Evolutionary conservation across 2,113 vertebrate genomes (phyloP).

Genomic region (Malurus cyaneus): DNA sequence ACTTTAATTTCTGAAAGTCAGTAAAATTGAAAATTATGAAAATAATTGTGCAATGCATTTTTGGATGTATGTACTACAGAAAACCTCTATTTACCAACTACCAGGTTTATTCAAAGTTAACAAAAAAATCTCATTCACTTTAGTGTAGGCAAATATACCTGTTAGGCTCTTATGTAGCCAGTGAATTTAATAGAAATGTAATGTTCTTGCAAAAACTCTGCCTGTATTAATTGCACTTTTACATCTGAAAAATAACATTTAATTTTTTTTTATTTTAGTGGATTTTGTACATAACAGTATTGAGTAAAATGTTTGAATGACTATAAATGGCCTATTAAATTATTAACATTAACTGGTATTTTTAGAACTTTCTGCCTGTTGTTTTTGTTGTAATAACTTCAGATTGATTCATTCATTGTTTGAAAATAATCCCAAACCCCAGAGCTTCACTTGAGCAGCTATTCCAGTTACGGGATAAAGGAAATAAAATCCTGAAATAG

Average conservation of each 20-base stretch:
- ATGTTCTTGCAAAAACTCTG: constrained; percentile 3
- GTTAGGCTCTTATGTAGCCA: background rate
- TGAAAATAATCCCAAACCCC: constrained; percentile 13
- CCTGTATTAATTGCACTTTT: constrained; percentile 56
- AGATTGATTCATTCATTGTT: background rate
- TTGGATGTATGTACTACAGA: constrained; percentile 13
- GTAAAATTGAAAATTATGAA: constrained; percentile 46
- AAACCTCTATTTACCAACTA: constrained; percentile 5
- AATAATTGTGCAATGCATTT: constrained; percentile 34
- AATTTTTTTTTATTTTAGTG: constrained; percentile 31
- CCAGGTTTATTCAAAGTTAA: constrained; percentile 22
- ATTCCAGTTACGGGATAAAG: background rate
- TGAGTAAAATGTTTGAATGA: constrained; percentile 34
- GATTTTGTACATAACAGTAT: constrained; percentile 42
- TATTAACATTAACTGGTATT: background rate
- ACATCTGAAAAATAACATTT: constrained; percentile 39
- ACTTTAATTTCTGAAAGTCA: background rate
- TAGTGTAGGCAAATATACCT: background rate
- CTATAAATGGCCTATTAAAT: constrained; percentile 34
- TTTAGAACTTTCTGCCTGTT: constrained; percentile 11
- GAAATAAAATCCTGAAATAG: constrained; percentile 49
- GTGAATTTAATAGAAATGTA: constrained; percentile 11
- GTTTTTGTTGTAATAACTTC: background rate
- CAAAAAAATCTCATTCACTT: constrained; percentile 11
- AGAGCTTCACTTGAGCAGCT: background rate